These are phyloP conservation scores for Drosophila oshimai DNA, from an alignment of 1,140 invertebrate species.

Conservation along the genomic window DNA sequence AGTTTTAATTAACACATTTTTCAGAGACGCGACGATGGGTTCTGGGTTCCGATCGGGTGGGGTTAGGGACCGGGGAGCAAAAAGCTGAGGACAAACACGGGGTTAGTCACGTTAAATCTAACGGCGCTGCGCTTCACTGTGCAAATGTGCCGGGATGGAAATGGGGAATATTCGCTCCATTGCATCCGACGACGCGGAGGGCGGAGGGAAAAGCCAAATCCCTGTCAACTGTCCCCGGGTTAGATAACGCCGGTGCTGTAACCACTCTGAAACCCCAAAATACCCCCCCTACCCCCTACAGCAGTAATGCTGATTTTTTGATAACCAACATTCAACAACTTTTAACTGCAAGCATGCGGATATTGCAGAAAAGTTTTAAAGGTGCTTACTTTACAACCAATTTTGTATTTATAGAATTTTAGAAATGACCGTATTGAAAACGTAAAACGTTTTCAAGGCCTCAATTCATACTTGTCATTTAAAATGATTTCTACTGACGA, in stretches of 20 bases:
- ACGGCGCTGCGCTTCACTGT: conserved; percentile 46
- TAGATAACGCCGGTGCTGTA: background rate
- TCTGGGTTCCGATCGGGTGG: background rate
- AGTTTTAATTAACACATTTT: conserved; percentile 76
- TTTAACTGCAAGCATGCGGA: background rate
- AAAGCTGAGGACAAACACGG: no score
- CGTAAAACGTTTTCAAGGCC: no score
- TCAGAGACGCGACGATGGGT: background rate
- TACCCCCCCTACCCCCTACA: background rate
- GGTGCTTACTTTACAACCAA: no score
- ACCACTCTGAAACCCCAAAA: background rate
- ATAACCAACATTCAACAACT: background rate
- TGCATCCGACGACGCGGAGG: background rate
- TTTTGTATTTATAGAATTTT: no score
- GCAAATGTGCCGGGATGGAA: conserved; percentile 47
- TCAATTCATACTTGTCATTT: no score
- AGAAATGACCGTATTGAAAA: no score
- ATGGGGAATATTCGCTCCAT: conserved; percentile 2
- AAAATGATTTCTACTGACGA: no score
- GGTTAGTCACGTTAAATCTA: conserved; percentile 31
- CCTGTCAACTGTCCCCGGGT: background rate
- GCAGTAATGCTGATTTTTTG: background rate
- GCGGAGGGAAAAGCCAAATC: background rate
- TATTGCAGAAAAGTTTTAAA: background rate
- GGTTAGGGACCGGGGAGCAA: no score